These are phyloP conservation scores for Hirtodrosophila confusa DNA, from an alignment of 2,888 invertebrate species.

Conservation along the genomic window DNA sequence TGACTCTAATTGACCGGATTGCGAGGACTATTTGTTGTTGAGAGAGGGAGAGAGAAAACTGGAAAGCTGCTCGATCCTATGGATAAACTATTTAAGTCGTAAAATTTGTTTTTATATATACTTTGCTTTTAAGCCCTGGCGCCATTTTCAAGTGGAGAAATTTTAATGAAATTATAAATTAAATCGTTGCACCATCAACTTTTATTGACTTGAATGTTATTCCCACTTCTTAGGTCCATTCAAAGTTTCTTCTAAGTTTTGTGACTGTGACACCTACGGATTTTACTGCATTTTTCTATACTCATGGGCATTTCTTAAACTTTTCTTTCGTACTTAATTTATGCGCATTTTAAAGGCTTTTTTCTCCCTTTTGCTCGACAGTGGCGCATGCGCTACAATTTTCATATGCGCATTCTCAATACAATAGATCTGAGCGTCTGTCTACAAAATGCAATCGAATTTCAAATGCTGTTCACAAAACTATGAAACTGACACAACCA, in stretches of 20 bases:
- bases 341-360: slow-evolving; percentile 57
- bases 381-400: slow-evolving; percentile 70
- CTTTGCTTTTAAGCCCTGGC: slow-evolving; percentile 32
- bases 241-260: slow-evolving; percentile 5
- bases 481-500: slow-evolving; percentile 47
- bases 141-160: slow-evolving; percentile 53
- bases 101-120: slow-evolving; percentile 20
- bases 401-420: slow-evolving; percentile 25
- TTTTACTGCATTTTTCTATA: slow-evolving; percentile 42
- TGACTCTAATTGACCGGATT: slow-evolving; percentile 26
- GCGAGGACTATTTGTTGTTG: slow-evolving; percentile 4
- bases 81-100: slow-evolving; percentile 2
- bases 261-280: slow-evolving; percentile 62
- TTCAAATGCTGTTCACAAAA: slow-evolving; percentile 22
- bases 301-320: slow-evolving; percentile 16
- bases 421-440: slow-evolving; percentile 28
- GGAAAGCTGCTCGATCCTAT: background rate
- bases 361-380: slow-evolving; percentile 11
- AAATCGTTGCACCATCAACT: slow-evolving; percentile 39
- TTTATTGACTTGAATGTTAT: slow-evolving; percentile 51
- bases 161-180: slow-evolving; percentile 70
- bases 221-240: slow-evolving; percentile 7
- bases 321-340: slow-evolving; percentile 57
- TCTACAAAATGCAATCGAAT: slow-evolving; percentile 16
- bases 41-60: background rate